Evolutionary conservation across 1,140 invertebrate species (phyloP).

Genomic region (Frieseomelitta varia): DNA sequence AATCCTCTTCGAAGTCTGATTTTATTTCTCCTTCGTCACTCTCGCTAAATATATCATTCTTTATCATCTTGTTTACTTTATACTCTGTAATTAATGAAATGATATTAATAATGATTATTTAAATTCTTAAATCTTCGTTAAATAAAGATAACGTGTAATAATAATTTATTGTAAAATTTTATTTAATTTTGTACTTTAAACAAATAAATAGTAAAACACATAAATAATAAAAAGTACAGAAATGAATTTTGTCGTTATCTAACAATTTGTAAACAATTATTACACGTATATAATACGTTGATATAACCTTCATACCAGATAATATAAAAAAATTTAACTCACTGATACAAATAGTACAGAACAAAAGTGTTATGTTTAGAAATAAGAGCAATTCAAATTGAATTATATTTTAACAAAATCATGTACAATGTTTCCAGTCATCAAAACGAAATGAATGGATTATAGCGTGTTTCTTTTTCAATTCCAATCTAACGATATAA

Average conservation of each 20-base stretch:
- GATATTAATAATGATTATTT: not conserved
- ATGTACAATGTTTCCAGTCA: not conserved
- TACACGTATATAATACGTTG: no score
- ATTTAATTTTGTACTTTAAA: not conserved
- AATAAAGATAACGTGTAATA: not conserved
- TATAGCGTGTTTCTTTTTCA: no score
- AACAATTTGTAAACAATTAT: slow-evolving; percentile 1
- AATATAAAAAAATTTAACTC: not conserved
- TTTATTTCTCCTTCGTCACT: slow-evolving; percentile 63
- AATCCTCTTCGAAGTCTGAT: slow-evolving; percentile 62
- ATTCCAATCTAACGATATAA: not conserved
- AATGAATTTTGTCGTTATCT: not conserved
- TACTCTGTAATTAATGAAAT: slow-evolving; percentile 5
- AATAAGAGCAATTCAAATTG: not conserved
- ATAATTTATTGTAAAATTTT: not conserved
- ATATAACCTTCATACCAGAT: not conserved
- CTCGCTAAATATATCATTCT: slow-evolving; percentile 37
- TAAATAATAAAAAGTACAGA: not conserved
- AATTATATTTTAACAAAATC: no score
- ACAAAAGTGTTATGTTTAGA: not conserved
- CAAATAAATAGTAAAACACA: not conserved
- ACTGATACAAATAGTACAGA: not conserved
- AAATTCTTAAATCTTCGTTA: not conserved
- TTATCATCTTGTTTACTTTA: slow-evolving; percentile 18
- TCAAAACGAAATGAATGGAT: not conserved